Conservation (phyloP, 2,113 vertebrate genomes). For the Toxostoma redivivum region DNA sequence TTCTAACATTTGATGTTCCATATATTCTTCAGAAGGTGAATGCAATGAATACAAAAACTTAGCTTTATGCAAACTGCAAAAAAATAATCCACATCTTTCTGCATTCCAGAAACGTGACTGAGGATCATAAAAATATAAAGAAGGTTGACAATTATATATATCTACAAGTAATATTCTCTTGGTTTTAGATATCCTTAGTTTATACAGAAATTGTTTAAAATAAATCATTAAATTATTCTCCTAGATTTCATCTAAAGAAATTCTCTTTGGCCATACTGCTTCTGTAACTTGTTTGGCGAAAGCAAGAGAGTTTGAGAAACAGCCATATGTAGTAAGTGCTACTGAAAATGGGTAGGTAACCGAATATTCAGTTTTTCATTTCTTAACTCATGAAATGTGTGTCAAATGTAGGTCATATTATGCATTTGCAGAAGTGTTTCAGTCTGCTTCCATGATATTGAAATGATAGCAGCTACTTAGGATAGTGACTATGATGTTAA, state of each 20-base stretch:
- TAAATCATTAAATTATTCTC: neutral
- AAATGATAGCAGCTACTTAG: neutral
- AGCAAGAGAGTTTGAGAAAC: constrained; percentile 81
- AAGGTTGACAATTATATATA: neutral
- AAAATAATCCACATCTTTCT: neutral
- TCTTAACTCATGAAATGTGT: neutral
- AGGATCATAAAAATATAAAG: neutral
- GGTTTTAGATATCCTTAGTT: neutral
- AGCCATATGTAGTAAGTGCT: constrained; percentile 77
- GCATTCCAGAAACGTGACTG: neutral
- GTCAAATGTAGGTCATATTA: neutral
- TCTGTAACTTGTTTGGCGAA: constrained; percentile 77
- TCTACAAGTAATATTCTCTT: neutral
- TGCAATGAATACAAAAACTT: neutral
- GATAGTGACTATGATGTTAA: neutral
- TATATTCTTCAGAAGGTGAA: neutral
- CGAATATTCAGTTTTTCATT: neutral
- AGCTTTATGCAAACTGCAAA: neutral
- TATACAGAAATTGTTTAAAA: neutral
- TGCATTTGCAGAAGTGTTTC: neutral
- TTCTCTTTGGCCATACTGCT: constrained; percentile 78
- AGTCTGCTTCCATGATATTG: neutral
- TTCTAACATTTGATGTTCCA: neutral
- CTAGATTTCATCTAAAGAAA: constrained; percentile 76
- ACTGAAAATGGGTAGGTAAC: constrained; percentile 79